Percentiles rank a stretch among this genome's conserved stretches.
These are phyloP conservation scores for Mythimna albipuncta DNA, from an alignment of 2,888 invertebrate species.

Conservation along the genomic window DNA sequence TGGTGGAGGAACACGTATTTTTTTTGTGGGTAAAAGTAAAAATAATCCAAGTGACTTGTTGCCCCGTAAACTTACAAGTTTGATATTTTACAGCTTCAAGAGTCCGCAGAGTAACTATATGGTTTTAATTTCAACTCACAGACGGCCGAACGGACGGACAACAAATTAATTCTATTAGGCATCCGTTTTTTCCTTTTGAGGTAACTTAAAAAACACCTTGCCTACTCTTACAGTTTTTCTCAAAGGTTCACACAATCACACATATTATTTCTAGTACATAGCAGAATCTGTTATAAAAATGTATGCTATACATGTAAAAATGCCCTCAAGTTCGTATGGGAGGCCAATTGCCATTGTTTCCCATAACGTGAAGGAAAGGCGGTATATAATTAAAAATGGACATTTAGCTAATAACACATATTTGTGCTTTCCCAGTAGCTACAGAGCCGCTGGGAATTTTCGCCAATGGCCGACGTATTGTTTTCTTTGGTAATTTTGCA, in stretches of 20 bases:
- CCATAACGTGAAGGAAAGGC: conserved; percentile 32
- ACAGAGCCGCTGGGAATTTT: conserved; percentile 66
- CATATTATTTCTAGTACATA: neutral
- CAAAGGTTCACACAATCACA: neutral
- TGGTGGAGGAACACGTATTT: too few species aligned
- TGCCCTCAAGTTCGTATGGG: conserved; percentile 31
- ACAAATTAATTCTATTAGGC: too few species aligned
- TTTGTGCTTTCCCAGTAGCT: conserved; percentile 65
- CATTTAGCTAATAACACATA: conserved; percentile 65
- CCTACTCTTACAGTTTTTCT: too few species aligned
- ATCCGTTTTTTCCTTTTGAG: too few species aligned
- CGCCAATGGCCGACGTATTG: conserved; percentile 66
- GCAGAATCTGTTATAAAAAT: conserved; percentile 1
- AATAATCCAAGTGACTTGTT: too few species aligned
- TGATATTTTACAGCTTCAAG: too few species aligned
- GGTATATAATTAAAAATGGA: conserved; percentile 64
- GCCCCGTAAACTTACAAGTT: too few species aligned
- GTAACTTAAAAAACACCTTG: too few species aligned
- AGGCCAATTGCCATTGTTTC: conserved; percentile 47
- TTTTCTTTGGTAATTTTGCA: conserved; percentile 64
- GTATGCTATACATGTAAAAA: conserved; percentile 13
- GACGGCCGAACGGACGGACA: too few species aligned
- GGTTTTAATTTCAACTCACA: too few species aligned
- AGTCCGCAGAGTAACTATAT: too few species aligned
- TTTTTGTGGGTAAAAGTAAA: too few species aligned